Evolutionary conservation across 2,888 invertebrate genomes (phyloP).

Genomic region (Temnothorax unifasciatus): DNA sequence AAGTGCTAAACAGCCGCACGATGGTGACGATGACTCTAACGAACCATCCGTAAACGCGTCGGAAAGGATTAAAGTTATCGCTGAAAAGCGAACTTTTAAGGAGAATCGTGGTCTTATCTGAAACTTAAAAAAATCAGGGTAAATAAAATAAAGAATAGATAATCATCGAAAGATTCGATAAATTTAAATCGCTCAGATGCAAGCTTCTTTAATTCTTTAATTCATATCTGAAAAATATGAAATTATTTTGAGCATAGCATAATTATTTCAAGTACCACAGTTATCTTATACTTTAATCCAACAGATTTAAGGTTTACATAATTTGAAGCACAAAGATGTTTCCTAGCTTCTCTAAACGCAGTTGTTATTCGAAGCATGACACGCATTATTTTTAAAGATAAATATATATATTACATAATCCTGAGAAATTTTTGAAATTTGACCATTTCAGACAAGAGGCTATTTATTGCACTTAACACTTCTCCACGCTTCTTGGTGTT

Average conservation of each 20-base stretch:
- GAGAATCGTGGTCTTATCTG: not conserved
- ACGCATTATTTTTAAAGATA: not conserved
- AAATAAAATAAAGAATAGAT: not conserved
- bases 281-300: not conserved
- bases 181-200: not conserved
- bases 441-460: not conserved
- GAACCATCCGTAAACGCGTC: slow-evolving; percentile 43
- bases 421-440: not conserved
- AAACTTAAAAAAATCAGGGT: not conserved
- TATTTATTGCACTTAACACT: not conserved
- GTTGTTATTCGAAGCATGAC: not conserved
- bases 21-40: slow-evolving; percentile 16
- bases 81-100: not conserved
- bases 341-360: not conserved
- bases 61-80: slow-evolving; percentile 42
- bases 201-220: not conserved
- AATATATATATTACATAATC: not conserved
- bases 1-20: slow-evolving; percentile 29
- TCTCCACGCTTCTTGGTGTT: not conserved
- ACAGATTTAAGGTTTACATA: not conserved
- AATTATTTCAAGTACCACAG: not conserved
- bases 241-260: not conserved
- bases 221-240: not conserved
- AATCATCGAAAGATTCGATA: not conserved
- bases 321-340: not conserved